Evolutionary conservation across 2,113 vertebrate genomes (phyloP).

Genomic region (Erpornis zantholeuca): DNA sequence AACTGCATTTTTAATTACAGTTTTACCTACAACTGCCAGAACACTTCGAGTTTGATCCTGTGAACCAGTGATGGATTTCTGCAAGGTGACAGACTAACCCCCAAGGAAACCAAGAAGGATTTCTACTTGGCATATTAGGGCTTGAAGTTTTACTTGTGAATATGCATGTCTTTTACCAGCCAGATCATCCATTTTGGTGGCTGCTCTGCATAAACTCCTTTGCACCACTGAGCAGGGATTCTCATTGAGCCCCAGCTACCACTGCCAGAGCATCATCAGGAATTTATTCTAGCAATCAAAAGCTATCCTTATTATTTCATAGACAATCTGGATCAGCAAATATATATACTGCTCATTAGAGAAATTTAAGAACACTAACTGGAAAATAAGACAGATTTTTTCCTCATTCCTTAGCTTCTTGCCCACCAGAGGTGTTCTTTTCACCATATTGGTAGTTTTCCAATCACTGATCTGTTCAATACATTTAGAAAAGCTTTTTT

Average conservation of each 20-base stretch:
- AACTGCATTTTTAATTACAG: neutral
- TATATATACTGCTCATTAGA: neutral
- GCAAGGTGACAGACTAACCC: neutral
- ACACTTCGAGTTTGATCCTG: neutral
- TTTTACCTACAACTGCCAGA: neutral
- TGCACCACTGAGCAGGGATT: neutral
- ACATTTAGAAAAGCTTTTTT: neutral
- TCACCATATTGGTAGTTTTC: neutral
- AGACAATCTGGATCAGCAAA: neutral
- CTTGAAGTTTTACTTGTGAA: neutral
- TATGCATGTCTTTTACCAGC: neutral
- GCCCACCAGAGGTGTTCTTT: neutral
- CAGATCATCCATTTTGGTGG: neutral
- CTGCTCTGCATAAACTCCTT: neutral
- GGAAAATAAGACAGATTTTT: slow-evolving; percentile 1
- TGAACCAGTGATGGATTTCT: neutral
- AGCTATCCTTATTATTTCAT: neutral
- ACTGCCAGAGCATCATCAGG: neutral
- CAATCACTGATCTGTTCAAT: slow-evolving; percentile 8
- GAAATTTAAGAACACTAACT: slow-evolving; percentile 2
- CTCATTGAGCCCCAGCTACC: neutral
- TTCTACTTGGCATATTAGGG: neutral
- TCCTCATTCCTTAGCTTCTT: slow-evolving; percentile 3
- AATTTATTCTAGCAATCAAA: neutral
- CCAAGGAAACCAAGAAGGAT: neutral